Evolutionary conservation across 2,888 invertebrate genomes (phyloP).

Genomic region (Eristalis arbustorum): DNA sequence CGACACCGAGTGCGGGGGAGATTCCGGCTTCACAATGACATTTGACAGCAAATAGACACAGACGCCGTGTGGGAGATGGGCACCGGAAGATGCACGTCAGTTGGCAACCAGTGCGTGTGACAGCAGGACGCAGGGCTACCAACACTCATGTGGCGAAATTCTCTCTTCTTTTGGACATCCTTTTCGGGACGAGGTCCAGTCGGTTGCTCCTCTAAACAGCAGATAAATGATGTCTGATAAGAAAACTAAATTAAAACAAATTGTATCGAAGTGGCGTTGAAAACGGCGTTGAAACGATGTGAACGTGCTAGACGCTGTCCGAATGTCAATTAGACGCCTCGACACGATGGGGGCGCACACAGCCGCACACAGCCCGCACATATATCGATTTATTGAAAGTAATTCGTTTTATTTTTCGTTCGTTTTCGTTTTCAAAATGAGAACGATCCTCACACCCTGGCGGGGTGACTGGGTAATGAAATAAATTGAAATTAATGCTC

Average conservation of each 20-base stretch:
- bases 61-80: background rate
- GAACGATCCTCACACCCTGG: background rate
- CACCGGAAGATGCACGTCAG: slow-evolving; percentile 49
- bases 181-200: too few species aligned
- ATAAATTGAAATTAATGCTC: slow-evolving; percentile 41
- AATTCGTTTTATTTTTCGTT: slow-evolving; percentile 10
- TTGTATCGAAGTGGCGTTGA: slow-evolving; percentile 65
- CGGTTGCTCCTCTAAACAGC: background rate
- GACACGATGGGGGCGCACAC: background rate
- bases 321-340: slow-evolving; percentile 58
- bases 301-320: slow-evolving; percentile 65
- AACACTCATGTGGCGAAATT: background rate
- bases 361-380: too few species aligned
- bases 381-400: slow-evolving; percentile 54
- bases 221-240: slow-evolving; percentile 53
- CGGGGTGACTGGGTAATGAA: background rate
- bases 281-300: slow-evolving; percentile 67
- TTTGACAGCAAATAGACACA: slow-evolving; percentile 38
- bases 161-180: background rate
- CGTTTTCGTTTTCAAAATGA: background rate
- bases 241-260: slow-evolving; percentile 65
- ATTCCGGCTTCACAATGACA: slow-evolving; percentile 29
- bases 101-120: slow-evolving; percentile 48
- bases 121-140: slow-evolving; percentile 5
- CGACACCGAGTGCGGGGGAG: background rate